Evolutionary conservation across 2,888 invertebrate genomes (phyloP), one percentile per base, ranked within the genome.

Genomic region (Falcaria lacertinaria): DNA sequence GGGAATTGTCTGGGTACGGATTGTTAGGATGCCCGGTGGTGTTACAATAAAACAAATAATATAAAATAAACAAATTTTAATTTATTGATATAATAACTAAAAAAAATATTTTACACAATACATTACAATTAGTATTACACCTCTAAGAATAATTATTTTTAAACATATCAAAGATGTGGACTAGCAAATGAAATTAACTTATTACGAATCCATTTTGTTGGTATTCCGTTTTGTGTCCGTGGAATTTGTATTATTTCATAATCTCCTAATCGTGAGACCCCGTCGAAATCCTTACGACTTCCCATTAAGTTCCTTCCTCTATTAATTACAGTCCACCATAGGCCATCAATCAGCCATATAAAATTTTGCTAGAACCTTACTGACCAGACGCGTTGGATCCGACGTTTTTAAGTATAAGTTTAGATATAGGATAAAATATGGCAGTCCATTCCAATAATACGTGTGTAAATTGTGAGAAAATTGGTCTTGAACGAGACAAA

Each of bases 31-130:
- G 4, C 39, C 19, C 11, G 25, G 33, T 36, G 37, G 44, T 47
- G 46, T 44, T 41, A 40, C 64, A 78, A 78, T 72, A 70, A 80
- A 78, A 80, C 69, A 54, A 64, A 68, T 54, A 64, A 62, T 61
- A 52, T 83, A 78, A 89, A 89, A 86, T 89, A 88, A 89, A 88
- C 88, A 89, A 89, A 87, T 86, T 88, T 87, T 86, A 87, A 88
- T 88, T 88, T 87, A 89, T 87, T 88, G 87, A 86, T 87, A 81
- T 83, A 86, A 84, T 82, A 83, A 84, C 77, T 75, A 81, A 86
- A 86, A 85, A 85, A 85, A 84, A 85, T 85, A 82, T 86, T 85
- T 86, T 87, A 85, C 87, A 89, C 83, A 84, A 83, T 86, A 88
- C 85, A 84, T 86, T 86, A 85, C 82, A 84, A 86, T 89, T 89